Percentiles rank a stretch among this genome's conserved stretches.
These are phyloP conservation scores for Metallyticus violacea DNA, from an alignment of 2,888 invertebrate genomes.

Conservation along the genomic window DNA sequence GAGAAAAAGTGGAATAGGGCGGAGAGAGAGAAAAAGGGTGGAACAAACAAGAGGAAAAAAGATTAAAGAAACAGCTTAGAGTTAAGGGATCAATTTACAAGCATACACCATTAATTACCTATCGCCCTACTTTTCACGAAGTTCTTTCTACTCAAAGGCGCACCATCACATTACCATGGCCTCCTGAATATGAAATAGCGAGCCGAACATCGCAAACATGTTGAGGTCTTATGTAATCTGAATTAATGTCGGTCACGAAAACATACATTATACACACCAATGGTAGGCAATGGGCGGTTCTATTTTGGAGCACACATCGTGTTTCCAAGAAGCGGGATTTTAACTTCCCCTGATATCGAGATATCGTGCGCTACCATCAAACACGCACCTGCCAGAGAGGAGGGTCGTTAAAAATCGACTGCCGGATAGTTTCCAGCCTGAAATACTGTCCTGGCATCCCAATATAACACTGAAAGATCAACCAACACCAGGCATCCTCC, in stretches of 20 bases:
- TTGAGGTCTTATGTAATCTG: not conserved
- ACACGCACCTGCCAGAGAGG: not conserved
- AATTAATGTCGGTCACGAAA: not conserved
- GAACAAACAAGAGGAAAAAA: too few species aligned
- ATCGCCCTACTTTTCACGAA: not conserved
- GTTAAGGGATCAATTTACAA: too few species aligned
- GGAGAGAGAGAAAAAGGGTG: too few species aligned
- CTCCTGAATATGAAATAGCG: not conserved
- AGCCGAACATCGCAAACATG: not conserved
- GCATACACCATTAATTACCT: not conserved
- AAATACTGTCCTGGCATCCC: too few species aligned
- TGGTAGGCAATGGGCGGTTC: not conserved
- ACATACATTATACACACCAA: not conserved
- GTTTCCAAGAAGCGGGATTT: not conserved
- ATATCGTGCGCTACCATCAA: not conserved
- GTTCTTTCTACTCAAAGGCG: not conserved
- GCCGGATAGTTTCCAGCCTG: too few species aligned
- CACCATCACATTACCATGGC: not conserved
- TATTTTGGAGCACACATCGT: not conserved
- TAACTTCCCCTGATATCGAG: not conserved
- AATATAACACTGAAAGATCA: too few species aligned
- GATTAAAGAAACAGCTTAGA: too few species aligned
- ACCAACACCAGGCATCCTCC: not conserved
- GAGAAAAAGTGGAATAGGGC: too few species aligned
- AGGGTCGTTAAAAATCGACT: not conserved